Conservation (phyloP, 1,140 invertebrate species). For the Eurytemora carolleeae region DNA sequence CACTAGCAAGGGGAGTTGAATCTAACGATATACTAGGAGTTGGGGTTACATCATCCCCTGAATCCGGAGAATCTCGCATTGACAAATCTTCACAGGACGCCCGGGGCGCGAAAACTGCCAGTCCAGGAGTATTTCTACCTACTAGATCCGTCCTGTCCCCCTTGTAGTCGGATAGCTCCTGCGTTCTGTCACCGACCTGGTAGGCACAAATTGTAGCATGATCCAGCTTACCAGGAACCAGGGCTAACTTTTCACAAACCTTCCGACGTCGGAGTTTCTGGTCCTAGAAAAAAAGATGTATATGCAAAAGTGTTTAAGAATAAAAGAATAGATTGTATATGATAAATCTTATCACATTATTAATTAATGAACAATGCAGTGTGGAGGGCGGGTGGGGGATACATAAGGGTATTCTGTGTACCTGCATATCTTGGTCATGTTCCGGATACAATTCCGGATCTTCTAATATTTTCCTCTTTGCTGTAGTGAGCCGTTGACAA, state of each 20-base stretch:
- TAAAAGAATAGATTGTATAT: too few relatives aligned
- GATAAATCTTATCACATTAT: too few relatives aligned
- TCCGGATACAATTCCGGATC: constrained; percentile 53
- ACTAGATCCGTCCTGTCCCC: not conserved
- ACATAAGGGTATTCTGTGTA: too few relatives aligned
- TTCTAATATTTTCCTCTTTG: constrained; percentile 53
- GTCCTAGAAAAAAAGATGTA: constrained; percentile 3
- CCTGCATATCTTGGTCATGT: constrained; percentile 30
- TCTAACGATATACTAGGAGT: not conserved
- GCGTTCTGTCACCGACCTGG: constrained; percentile 24
- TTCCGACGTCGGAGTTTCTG: constrained; percentile 20
- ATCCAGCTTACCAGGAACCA: constrained; percentile 76
- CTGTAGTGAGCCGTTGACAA: constrained; percentile 48
- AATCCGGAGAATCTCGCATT: not conserved
- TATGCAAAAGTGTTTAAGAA: too few relatives aligned
- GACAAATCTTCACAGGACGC: not conserved
- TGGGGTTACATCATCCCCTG: not conserved
- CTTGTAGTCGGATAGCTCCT: not conserved
- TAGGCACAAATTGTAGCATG: constrained; percentile 71
- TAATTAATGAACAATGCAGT: too few relatives aligned
- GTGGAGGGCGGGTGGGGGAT: too few relatives aligned
- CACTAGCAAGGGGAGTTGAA: not conserved
- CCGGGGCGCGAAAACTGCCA: not conserved
- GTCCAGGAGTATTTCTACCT: not conserved
- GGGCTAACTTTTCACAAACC: constrained; percentile 45